Evolutionary conservation across 2,113 vertebrate genomes (phyloP).

Genomic region (pig (Sus scrofa)): T2T-Sscrofa CM000812.6:170336001-170336500

Average conservation of each 20-base stretch:
- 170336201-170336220: not conserved
- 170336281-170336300: not conserved
- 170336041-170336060: not conserved
- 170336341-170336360: not conserved
- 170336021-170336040: not conserved
- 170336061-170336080: not conserved
- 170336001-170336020: conserved; percentile 33
- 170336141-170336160: not conserved
- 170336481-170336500: not conserved
- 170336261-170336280: not conserved
- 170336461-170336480: not conserved
- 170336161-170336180: not conserved
- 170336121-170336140: conserved; percentile 49
- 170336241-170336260: not conserved
- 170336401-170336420: conserved; percentile 5
- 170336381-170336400: not conserved
- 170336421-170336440: not conserved
- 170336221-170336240: not conserved
- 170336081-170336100: not conserved
- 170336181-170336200: not conserved
- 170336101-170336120: not conserved
- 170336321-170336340: not conserved
- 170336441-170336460: not conserved
- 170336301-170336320: not conserved
- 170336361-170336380: conserved; percentile 31